phyloP scores from a whole-genome alignment of 1,140 invertebrate species.

The Nephila pilipes region DNA sequence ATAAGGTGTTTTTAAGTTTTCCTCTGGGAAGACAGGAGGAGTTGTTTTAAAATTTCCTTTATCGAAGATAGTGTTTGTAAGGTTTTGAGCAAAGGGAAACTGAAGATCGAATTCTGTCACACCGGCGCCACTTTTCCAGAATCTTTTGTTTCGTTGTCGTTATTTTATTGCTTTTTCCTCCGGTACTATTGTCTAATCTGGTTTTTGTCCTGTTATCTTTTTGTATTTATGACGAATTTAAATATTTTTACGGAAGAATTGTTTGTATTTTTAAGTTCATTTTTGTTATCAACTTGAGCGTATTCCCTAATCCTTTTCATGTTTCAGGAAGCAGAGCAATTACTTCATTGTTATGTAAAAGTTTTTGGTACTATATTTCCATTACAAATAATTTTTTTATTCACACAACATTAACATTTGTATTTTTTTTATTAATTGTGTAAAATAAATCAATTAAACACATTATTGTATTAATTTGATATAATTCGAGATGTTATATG shows the following conservation, averaged over 20 bases:
- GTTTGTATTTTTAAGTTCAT: neutral
- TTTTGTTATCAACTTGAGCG: too few species aligned
- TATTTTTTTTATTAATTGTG: too few species aligned
- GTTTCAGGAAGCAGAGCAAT: too few species aligned
- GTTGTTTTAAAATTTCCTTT: constrained; percentile 14
- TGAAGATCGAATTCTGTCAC: constrained; percentile 2
- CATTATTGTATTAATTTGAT: too few species aligned
- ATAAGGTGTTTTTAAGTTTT: constrained; percentile 41
- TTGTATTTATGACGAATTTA: too few species aligned
- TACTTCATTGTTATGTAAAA: too few species aligned
- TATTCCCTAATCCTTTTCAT: too few species aligned
- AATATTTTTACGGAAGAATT: neutral
- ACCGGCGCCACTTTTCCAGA: neutral
- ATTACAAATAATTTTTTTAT: too few species aligned
- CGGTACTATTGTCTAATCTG: neutral
- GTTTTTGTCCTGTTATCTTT: neutral
- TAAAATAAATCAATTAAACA: too few species aligned
- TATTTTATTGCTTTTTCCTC: neutral
- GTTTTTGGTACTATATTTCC: too few species aligned
- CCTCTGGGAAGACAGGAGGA: neutral
- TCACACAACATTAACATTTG: too few species aligned
- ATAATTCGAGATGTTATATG: too few species aligned
- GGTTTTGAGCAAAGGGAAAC: neutral
- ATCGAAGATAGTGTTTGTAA: constrained; percentile 16
- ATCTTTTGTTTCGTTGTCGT: neutral